phyloP scores from a whole-genome alignment of 2,113 vertebrate species.

The Alethe castanea region DNA sequence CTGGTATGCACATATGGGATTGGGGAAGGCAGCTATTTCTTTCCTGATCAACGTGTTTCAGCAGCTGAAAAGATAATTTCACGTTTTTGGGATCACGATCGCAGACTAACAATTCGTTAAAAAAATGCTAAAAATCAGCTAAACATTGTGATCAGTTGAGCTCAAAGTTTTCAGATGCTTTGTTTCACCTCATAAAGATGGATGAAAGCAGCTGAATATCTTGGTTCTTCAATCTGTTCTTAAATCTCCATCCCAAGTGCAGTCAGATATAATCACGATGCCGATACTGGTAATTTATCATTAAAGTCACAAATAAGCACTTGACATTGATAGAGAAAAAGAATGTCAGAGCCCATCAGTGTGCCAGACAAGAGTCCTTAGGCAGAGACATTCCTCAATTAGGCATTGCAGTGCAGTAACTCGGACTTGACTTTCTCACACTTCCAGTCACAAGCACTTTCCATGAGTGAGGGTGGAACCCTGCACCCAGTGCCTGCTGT shows the following conservation, averaged over 20 bases:
- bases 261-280: not conserved
- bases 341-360: slow-evolving; percentile 1
- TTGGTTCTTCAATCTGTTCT: not conserved
- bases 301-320: slow-evolving; percentile 30
- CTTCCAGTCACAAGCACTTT: not conserved
- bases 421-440: not conserved
- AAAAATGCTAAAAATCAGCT: not conserved
- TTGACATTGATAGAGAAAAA: slow-evolving; percentile 11
- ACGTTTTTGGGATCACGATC: not conserved
- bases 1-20: not conserved
- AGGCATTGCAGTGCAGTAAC: not conserved
- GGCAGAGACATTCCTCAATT: not conserved
- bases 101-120: not conserved
- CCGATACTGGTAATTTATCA: slow-evolving; percentile 40
- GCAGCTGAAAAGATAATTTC: not conserved
- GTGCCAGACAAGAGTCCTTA: not conserved
- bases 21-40: not conserved
- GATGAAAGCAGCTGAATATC: not conserved
- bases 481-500: rapidly evolving
- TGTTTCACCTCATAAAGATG: not conserved
- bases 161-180: not conserved
- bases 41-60: not conserved
- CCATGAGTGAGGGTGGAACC: not conserved
- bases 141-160: not conserved
- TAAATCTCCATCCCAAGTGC: not conserved